These are phyloP conservation scores for Pseudoips prasinana DNA, from an alignment of 2,888 invertebrate genomes.

Conservation along the genomic window DNA sequence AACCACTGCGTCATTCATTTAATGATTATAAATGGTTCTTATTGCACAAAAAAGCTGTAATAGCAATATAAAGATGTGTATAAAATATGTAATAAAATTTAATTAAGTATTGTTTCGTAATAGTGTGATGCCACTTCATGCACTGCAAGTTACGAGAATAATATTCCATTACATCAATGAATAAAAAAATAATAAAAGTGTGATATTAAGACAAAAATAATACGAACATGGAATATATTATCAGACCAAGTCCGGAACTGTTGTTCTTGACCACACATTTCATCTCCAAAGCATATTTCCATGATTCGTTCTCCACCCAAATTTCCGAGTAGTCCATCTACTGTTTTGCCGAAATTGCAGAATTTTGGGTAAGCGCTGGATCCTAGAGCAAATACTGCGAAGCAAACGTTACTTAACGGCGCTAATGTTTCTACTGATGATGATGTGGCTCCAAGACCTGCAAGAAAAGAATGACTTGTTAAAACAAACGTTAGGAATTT, in stretches of 20 bases:
- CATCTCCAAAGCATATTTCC: conserved; percentile 92
- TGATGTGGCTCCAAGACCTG: conserved; percentile 88
- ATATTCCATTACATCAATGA: no score
- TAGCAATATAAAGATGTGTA: no score
- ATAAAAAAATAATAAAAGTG: neutral
- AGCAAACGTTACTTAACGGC: conserved; percentile 94
- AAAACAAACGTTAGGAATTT: no score
- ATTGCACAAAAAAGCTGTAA: no score
- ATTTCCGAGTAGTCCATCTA: conserved; percentile 93
- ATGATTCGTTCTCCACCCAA: conserved; percentile 93
- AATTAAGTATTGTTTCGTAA: no score
- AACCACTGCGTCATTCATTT: no score
- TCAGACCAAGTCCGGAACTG: conserved; percentile 95
- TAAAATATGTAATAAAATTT: no score
- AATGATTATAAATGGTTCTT: no score
- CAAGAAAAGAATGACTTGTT: conserved; percentile 4
- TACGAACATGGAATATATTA: conserved; percentile 89
- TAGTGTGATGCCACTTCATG: no score
- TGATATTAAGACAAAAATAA: no score
- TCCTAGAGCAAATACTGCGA: conserved; percentile 96
- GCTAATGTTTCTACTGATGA: conserved; percentile 90
- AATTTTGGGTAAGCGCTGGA: conserved; percentile 98
- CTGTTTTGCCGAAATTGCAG: conserved; percentile 95
- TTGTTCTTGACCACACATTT: conserved; percentile 97
- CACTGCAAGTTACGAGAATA: no score